Conservation (phyloP, 1,140 invertebrate species). For the Brachionus koreanus region DNA sequence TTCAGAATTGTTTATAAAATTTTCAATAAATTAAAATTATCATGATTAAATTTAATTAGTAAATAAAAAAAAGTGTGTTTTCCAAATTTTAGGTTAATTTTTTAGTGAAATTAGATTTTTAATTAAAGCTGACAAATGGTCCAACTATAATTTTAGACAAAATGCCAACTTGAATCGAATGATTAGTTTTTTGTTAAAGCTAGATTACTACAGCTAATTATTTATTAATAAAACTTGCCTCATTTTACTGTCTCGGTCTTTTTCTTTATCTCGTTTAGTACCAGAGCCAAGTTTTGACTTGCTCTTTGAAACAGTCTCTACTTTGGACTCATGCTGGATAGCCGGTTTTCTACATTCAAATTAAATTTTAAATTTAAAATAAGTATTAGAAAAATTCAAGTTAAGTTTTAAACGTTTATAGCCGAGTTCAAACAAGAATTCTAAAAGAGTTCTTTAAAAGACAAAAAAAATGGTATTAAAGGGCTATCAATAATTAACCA, state of each 20-base stretch:
- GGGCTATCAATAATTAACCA: neutral
- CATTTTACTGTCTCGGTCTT: conserved; percentile 26
- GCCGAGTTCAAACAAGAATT: neutral
- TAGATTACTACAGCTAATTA: conserved; percentile 1
- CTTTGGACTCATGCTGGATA: conserved; percentile 6
- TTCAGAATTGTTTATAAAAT: too few relatives aligned
- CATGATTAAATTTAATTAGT: neutral
- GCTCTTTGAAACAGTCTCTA: neutral
- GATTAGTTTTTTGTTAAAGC: neutral
- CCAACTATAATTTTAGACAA: neutral
- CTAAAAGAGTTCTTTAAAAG: neutral
- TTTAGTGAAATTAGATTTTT: neutral
- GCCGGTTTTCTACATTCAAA: conserved; percentile 1
- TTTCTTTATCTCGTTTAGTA: conserved; percentile 39
- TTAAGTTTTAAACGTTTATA: neutral
- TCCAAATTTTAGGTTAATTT: neutral
- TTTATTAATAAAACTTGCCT: conserved; percentile 25
- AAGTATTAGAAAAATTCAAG: neutral
- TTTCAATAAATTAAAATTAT: too few relatives aligned
- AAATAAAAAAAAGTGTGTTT: neutral
- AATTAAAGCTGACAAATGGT: neutral
- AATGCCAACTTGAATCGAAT: neutral
- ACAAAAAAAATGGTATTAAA: neutral
- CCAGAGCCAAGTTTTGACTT: conserved; percentile 23
- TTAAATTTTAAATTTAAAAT: neutral